phyloP scores from a whole-genome alignment of 2,113 vertebrate genomes.

The Coptodon rendalli region DNA sequence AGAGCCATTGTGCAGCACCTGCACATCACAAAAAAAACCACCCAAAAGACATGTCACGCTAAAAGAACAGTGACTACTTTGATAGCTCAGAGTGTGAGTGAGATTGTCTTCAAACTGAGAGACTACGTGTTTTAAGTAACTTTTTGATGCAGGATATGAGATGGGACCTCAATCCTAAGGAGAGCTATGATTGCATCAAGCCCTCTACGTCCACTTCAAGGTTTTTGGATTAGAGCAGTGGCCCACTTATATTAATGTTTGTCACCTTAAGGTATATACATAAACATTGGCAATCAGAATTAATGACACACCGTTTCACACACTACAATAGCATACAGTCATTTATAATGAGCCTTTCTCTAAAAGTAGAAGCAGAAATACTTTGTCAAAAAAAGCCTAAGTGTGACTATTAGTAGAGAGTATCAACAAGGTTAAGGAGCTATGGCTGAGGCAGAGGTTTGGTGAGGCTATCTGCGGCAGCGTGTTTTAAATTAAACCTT shows the following conservation, averaged over 20 bases:
- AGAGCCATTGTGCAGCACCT: background rate
- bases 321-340: background rate
- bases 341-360: background rate
- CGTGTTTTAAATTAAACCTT: background rate
- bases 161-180: background rate
- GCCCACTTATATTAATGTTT: background rate
- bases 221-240: background rate
- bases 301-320: background rate
- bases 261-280: background rate
- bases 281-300: background rate
- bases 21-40: background rate
- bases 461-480: background rate
- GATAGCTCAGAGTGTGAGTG: background rate
- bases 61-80: background rate
- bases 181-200: background rate
- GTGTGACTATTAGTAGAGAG: fast-evolving
- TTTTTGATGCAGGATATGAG: background rate
- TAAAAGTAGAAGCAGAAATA: background rate
- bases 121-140: background rate
- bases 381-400: background rate
- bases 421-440: background rate
- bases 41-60: background rate
- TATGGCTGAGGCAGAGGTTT: background rate
- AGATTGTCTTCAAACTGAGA: background rate
- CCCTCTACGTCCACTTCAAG: background rate